Evolutionary conservation across 1,140 invertebrate species (phyloP).

Genomic region (Brachionus rubens): DNA sequence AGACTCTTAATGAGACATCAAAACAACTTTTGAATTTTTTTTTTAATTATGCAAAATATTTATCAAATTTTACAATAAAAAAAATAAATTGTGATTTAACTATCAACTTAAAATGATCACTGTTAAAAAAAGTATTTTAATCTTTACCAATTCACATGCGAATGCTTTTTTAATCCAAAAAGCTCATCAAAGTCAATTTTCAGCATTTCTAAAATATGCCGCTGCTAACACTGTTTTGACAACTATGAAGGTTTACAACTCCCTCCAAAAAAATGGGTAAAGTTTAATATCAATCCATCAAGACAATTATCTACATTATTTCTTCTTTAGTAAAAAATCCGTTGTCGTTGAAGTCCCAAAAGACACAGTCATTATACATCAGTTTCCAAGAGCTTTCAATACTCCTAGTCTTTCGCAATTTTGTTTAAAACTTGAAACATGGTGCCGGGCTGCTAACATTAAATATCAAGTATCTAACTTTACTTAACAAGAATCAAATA

Average conservation of each 20-base stretch:
- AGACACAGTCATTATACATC: constrained; percentile 38
- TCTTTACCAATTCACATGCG: too few relatives aligned
- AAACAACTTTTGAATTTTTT: too few relatives aligned
- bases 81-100: too few relatives aligned
- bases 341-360: neutral
- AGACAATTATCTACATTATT: neutral
- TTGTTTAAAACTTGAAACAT: constrained; percentile 38
- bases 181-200: constrained; percentile 5
- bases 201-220: constrained; percentile 11
- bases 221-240: neutral
- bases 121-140: too few relatives aligned
- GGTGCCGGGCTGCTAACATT: constrained; percentile 33
- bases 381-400: constrained; percentile 34
- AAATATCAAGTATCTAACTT: constrained; percentile 20
- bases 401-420: constrained; percentile 18
- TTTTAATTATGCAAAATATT: too few relatives aligned
- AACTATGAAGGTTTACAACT: neutral
- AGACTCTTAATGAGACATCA: too few relatives aligned
- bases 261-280: constrained; percentile 13
- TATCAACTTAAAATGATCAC: too few relatives aligned
- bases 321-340: neutral
- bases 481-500: neutral
- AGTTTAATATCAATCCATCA: neutral
- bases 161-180: neutral
- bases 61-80: too few relatives aligned